Conservation (phyloP, 2,888 invertebrate genomes). For the Nasonovia ribisnigri region DNA sequence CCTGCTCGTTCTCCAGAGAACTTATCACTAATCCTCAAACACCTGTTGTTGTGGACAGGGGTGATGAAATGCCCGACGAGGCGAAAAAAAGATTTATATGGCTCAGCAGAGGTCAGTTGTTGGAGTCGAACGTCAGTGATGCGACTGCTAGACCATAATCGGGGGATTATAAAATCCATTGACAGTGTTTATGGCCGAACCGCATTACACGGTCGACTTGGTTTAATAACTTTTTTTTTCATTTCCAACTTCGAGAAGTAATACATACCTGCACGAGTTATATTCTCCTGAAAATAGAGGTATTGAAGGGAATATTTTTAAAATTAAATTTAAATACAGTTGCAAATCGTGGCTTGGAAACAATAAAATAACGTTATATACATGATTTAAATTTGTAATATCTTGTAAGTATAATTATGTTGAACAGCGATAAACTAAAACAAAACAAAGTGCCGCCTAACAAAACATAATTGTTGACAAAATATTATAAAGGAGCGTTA, state of each 20-base stretch:
- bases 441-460: background rate
- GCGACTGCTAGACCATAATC: slow-evolving; percentile 26
- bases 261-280: background rate
- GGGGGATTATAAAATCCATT: slow-evolving; percentile 8
- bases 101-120: background rate
- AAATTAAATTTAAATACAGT: background rate
- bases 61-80: background rate
- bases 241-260: background rate
- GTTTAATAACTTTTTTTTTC: slow-evolving; percentile 49
- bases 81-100: slow-evolving; percentile 1
- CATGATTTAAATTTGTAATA: background rate
- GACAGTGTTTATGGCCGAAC: slow-evolving; percentile 15
- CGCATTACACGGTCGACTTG: slow-evolving; percentile 48
- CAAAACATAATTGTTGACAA: background rate
- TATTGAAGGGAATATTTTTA: background rate
- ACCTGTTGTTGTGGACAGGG: background rate
- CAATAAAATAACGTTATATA: background rate
- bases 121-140: slow-evolving; percentile 7
- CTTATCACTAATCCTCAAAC: slow-evolving; percentile 19
- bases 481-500: background rate
- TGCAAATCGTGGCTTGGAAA: background rate
- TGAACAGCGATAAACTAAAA: background rate
- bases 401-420: background rate
- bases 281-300: background rate
- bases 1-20: background rate